Base-by-base conservation (phyloP, 1,140 invertebrate species). In the Eubasilissa regina region DNA sequence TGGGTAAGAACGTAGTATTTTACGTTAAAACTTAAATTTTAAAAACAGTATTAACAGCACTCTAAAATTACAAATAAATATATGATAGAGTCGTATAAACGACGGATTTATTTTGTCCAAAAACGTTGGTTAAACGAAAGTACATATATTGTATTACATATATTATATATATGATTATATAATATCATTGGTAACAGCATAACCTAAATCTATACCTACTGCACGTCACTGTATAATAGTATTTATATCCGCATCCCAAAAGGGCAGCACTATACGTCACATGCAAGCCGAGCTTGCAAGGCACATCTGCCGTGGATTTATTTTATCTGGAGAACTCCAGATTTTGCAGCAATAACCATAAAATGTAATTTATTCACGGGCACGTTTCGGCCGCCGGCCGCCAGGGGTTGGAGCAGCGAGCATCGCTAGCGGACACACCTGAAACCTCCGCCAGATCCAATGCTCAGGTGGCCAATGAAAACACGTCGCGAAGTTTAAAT, bases 271-370 rank as follows among this genome's bases (percentile, higher is more conserved):
- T 21, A 25, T 64, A 64, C 19, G 13, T 64, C 60, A 48, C 45
- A 68, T 70, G 66, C 66, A 70, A 21, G 66, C 43, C 43, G 45
- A 47, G 15, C 15, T 47, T 70, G 66, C 66, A 70, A 70, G 43
- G 66, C 70, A 55, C 51, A 55, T 56, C 51, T 55, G 21, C 19
- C 44, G 25, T 43, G 81, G 75, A 76, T 80, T 82, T 82, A 80
- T 80, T 79, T 77, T 74, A 82, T 73, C 78, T 78, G 75, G 68
- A 75, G 78, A 75, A 56, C 76, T 80, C 81, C 81, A 80, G 78
- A 82, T 82, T 82, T 82, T 72, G 78, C 78, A 74, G 81, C 81
- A 78, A 82, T 82, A 82, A 80, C 81, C 81, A 80, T 82, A 82
- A 80, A 80, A 70, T 21, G 81, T 80, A 82, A 82, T 80, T 80